phyloP scores from a whole-genome alignment of 1,140 invertebrate genomes.

The Adoxophyes honmai region DNA sequence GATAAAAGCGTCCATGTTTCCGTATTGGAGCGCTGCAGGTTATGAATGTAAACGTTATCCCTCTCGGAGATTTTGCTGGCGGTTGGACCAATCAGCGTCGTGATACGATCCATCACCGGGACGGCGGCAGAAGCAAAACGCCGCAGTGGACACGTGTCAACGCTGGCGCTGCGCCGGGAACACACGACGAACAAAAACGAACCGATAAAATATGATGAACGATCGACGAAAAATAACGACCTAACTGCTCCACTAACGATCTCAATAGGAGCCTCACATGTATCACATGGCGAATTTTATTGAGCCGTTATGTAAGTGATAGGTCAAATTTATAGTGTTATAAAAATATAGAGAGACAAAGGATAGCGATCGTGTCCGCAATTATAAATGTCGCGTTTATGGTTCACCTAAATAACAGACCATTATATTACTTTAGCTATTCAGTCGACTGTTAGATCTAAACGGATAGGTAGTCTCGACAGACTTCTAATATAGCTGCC shows the following conservation, averaged over 20 bases:
- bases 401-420: no score
- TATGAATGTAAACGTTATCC: no score
- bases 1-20: no score
- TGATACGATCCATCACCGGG: constrained; percentile 4
- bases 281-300: constrained; percentile 11
- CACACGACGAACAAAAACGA: constrained; percentile 7
- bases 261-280: constrained; percentile 4
- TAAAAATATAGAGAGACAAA: neutral
- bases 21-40: no score
- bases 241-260: constrained; percentile 11
- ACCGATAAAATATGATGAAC: constrained; percentile 13
- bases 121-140: constrained; percentile 1
- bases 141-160: constrained; percentile 11
- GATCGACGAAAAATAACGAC: constrained; percentile 8
- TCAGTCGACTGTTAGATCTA: no score
- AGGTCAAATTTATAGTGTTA: constrained; percentile 12
- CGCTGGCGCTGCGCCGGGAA: neutral
- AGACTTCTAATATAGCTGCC: no score
- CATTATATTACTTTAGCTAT: no score
- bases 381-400: no score
- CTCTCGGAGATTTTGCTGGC: constrained; percentile 1
- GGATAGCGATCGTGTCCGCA: neutral
- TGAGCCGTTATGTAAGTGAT: constrained; percentile 10
- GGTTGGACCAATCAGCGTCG: neutral
- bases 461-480: no score